A percentile compares a stretch with the other conserved stretches of the same genome.
phyloP scores from a whole-genome alignment of 2,797 vertebrate genomes.

The Phalloptychus januarius region DNA sequence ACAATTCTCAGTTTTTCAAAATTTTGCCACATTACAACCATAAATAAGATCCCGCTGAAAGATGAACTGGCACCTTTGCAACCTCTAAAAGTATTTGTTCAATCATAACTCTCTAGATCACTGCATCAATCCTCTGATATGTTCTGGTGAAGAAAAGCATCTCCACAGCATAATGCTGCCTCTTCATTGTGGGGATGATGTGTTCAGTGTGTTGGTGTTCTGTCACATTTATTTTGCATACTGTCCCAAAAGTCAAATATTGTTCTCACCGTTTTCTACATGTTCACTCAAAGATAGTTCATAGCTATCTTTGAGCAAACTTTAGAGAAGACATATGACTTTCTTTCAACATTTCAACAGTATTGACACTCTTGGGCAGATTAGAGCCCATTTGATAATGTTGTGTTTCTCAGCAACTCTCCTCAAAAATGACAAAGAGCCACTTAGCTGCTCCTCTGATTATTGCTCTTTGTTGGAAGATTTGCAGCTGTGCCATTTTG shows the following conservation, averaged over 20 bases:
- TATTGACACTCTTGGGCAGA: background rate
- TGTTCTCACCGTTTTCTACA: no score
- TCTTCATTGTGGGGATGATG: no score
- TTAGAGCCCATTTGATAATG: background rate
- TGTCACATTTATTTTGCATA: no score
- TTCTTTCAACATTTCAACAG: background rate
- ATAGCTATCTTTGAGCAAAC: background rate
- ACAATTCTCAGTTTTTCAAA: background rate
- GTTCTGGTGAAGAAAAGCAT: no score
- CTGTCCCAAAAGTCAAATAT: no score
- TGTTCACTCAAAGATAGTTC: no score
- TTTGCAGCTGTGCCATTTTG: background rate
- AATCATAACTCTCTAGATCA: no score
- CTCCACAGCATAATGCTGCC: no score
- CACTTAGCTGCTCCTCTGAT: background rate
- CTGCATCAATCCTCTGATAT: no score
- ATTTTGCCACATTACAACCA: background rate
- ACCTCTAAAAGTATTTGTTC: no score
- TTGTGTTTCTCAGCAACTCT: background rate
- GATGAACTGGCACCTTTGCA: no score
- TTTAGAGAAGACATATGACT: background rate
- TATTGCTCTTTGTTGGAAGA: background rate
- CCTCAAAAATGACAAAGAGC: background rate
- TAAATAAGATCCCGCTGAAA: background rate
- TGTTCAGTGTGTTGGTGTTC: no score